Evolutionary conservation across 2,888 invertebrate genomes (phyloP), one percentile per base, ranked within the genome.

Genomic region (Harpalus rufipes): DNA sequence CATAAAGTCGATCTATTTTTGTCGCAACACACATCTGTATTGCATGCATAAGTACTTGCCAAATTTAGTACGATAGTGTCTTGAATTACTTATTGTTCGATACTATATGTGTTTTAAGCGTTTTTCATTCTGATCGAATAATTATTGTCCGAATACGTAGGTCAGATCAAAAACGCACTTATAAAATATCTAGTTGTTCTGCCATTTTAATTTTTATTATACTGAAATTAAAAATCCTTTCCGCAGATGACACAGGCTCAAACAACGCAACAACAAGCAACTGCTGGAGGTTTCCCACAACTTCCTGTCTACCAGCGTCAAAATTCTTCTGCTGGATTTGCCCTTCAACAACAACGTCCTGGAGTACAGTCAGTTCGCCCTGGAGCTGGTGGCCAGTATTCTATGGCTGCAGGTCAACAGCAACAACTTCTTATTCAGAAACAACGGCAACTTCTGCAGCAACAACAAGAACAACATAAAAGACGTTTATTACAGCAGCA

Each of bases 401-500:
- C 87, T 16, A 87, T 87, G 85, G 86, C 89, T 44, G 86, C 88
- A 18, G 84, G 86, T 84, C 89, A 90, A 86, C 87, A 89, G 86
- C 90, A 92, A 87, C 89, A 91, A 86, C 89, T 92, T 84, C 89
- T 92, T 68, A 92, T 93, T 87, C 92, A 93, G 44, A 8, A 12
- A 58, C 93, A 93, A 87, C 92, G 93, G 88, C 90, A 89, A 84
- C 2, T 51, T 51, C 88, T 89, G 74, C 90, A 89, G 84, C 89
- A 90, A 79, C 90, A 90, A 85, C 89, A 89, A 84, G 90, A 92
- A 84, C 91, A 95, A 79, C 93, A 95, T 86, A 94, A 95, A 88
- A 94, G 94, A 87, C 93, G 96, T 10, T 91, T 96, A 88, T 91
- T 97, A 88, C 95, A 95, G 87, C 94, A 95, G 90, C 97, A 97